These are phyloP conservation scores for Reticulitermes lucifugus DNA, from an alignment of 2,888 invertebrate species.

Conservation along the genomic window DNA sequence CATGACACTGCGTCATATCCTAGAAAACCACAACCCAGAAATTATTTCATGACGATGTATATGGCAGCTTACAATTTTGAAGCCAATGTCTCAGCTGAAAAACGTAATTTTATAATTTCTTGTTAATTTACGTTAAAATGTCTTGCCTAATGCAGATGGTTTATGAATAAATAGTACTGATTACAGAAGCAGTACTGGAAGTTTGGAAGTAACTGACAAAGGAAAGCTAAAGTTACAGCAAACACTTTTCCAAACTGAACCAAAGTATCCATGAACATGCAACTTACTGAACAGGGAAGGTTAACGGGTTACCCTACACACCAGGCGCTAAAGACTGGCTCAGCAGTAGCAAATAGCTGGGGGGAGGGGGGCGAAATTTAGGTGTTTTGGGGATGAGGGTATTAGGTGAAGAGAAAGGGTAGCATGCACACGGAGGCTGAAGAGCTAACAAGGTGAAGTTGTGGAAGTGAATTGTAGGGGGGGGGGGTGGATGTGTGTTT, in stretches of 20 bases:
- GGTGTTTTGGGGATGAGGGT: background rate
- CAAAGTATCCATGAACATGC: background rate
- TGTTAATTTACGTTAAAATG: too few species aligned
- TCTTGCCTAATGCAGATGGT: too few species aligned
- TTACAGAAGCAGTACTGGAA: too few species aligned
- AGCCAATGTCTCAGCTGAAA: too few species aligned
- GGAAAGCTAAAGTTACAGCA: too few species aligned
- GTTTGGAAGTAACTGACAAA: too few species aligned
- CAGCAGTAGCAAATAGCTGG: background rate
- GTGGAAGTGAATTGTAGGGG: background rate
- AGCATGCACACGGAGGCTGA: background rate
- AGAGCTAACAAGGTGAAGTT: background rate
- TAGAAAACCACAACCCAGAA: too few species aligned
- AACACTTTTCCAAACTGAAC: background rate
- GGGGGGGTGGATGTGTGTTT: background rate
- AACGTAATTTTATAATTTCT: too few species aligned
- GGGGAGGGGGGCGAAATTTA: background rate
- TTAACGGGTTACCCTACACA: background rate
- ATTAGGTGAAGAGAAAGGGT: background rate
- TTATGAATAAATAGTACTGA: too few species aligned
- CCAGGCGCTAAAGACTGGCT: background rate
- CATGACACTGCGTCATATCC: too few species aligned
- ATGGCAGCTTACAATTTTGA: too few species aligned
- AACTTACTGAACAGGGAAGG: background rate
- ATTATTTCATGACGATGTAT: too few species aligned